phyloP scores from a whole-genome alignment of 2,888 invertebrate species.

The Tenodera sinensis region DNA sequence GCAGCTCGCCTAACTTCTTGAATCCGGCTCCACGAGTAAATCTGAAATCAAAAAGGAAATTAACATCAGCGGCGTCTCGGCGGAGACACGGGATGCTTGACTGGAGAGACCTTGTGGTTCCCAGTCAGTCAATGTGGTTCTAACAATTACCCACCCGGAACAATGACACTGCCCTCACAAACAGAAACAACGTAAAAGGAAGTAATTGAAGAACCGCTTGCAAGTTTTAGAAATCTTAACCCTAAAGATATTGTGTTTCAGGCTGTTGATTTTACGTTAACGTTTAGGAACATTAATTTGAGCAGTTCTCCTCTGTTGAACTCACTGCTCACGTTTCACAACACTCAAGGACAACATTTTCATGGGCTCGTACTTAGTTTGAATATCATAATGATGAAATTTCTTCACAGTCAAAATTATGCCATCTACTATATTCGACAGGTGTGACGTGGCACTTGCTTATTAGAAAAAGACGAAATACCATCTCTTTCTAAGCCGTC shows the following conservation, averaged over 20 bases:
- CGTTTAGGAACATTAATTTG: background rate
- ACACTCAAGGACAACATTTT: background rate
- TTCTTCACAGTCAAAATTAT: background rate
- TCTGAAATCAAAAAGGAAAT: too few species aligned
- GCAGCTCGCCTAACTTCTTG: too few species aligned
- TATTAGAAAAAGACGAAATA: too few species aligned
- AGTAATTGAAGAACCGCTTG: background rate
- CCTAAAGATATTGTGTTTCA: background rate
- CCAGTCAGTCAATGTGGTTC: background rate
- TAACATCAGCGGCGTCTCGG: too few species aligned
- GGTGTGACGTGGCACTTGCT: too few species aligned
- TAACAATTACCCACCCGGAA: background rate
- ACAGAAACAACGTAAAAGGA: background rate
- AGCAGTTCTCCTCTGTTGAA: background rate
- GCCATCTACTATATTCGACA: too few species aligned
- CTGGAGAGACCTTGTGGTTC: background rate
- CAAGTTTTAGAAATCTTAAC: background rate
- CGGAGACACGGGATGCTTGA: background rate
- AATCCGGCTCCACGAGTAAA: too few species aligned
- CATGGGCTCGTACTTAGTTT: background rate
- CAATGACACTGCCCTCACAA: background rate
- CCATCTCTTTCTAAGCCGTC: too few species aligned
- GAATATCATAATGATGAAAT: background rate
- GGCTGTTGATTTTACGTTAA: background rate
- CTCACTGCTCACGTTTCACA: background rate